Base-by-base conservation (phyloP, 1,140 invertebrate genomes). In the Physella acuta region DNA sequence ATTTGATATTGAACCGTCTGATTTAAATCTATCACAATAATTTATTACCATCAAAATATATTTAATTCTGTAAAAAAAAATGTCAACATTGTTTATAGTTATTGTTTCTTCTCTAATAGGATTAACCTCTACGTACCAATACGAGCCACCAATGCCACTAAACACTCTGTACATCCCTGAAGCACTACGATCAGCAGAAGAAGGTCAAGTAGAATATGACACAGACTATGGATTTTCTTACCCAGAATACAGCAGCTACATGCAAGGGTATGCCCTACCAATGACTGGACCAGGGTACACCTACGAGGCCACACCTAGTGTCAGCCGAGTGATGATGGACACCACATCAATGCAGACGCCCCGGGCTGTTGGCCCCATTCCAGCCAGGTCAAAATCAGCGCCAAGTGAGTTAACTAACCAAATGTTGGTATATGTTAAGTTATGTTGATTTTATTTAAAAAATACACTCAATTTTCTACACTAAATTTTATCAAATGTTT, bases 391-490 rank as follows among this genome's bases (percentile, higher is more conserved):
- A 28, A 78, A 78, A 37, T 82, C 80, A 60, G 80, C 80, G 30
- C 80, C 80, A 76, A 77, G 81, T 81, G 68, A 66, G 53, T 49
- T 30, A 33, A n/a, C n/a, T n/a, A n/a, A n/a, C n/a, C n/a, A n/a
- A n/a, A n/a, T n/a, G n/a, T n/a, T n/a, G n/a, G n/a, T n/a, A n/a
- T n/a, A n/a, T n/a, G n/a, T n/a, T n/a, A n/a, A n/a, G n/a, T n/a
- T n/a, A n/a, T n/a, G n/a, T n/a, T n/a, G n/a, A n/a, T n/a, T n/a
- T n/a, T n/a, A n/a, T n/a, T n/a, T n/a, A n/a, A n/a, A n/a, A n/a
- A n/a, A n/a, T n/a, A n/a, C n/a, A n/a, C n/a, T n/a, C n/a, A n/a
- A n/a, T n/a, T n/a, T n/a, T n/a, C n/a, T n/a, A n/a, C n/a, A n/a
- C n/a, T n/a, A n/a, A n/a, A n/a, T n/a, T n/a, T n/a, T n/a, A n/a